Percentiles rank a stretch among this genome's conserved stretches.
phyloP scores from a whole-genome alignment of 1,140 invertebrate genomes.

The Vanessa atalanta region DNA sequence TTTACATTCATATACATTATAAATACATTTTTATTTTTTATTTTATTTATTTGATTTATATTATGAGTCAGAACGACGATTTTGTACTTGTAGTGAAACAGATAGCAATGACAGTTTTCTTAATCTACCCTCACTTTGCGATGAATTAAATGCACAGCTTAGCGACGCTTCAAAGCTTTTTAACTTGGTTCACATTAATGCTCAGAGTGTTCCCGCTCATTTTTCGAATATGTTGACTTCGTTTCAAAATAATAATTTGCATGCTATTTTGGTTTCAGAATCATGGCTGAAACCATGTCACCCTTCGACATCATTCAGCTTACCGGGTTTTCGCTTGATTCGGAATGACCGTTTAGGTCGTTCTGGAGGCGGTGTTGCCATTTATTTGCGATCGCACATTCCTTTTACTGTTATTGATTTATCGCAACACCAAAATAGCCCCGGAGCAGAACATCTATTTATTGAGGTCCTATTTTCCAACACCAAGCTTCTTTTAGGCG shows the following conservation, averaged over 20 bases:
- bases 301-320: not conserved
- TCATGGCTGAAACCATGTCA: not conserved
- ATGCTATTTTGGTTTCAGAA: not conserved
- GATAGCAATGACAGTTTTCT: too few relatives aligned
- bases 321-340: not conserved
- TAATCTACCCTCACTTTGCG: too few relatives aligned
- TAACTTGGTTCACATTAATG: not conserved
- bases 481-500: not conserved
- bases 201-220: not conserved
- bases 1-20: too few relatives aligned
- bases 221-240: not conserved
- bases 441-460: not conserved
- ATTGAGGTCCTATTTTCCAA: not conserved
- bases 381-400: not conserved
- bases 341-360: not conserved
- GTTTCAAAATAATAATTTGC: not conserved
- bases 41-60: too few relatives aligned
- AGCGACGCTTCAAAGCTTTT: not conserved
- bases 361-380: not conserved
- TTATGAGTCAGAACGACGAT: too few relatives aligned
- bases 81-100: too few relatives aligned
- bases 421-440: not conserved
- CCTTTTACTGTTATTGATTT: not conserved
- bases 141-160: too few relatives aligned
- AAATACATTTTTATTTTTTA: too few relatives aligned